Base-by-base conservation (phyloP, 2,888 invertebrate species). In the Cryptophagus acutangulus region DNA sequence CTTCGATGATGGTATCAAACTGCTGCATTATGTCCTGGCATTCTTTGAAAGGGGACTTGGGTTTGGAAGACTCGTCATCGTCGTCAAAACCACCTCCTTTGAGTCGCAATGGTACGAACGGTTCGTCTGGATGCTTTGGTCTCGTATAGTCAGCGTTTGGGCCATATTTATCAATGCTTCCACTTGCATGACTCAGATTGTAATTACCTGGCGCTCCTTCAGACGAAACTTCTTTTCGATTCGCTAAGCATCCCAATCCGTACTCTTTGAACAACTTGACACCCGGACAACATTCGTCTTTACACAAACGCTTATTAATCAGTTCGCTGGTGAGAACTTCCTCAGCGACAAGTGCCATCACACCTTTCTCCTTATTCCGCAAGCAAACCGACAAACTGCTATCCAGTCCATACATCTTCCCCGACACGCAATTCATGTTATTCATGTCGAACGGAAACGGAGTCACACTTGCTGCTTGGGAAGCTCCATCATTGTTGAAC, bases 241-340 rank as follows among this genome's bases (percentile, higher is more conserved):
- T 63, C 1, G 68, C 66, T 18, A 69, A 48, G 2, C 68, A 69
- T 2, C 70, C 70, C 8, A 70, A 60, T 14, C 70, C 70, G 35
- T 54, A 66, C 33, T 68, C 61, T 45, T 65, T 66, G 42, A 70
- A 70, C 38, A 62, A 61, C 29, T 55, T 57, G 1, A 60, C 67
- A 3, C 62, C 69, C 0, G 69, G 69, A 44, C 70, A 70, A 41
- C 66, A 56, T 33, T 55, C 59, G 43, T 63, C 59, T 9, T 55
- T 58, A 44, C 69, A 69, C 18, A 59, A 36, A 31, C 47, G 45
- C n/a, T 34, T 45, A 4, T 59, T 58, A 25, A 68, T 61, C 33
- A 41, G 1, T 5, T 62, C 60, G 0, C 57, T 51, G 1, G 65
- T 65, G 37, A 64, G 43, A 16, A 51, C 8, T 18, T 17, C 34